phyloP scores from a whole-genome alignment of 1,140 invertebrate genomes.

The Prorops nasuta region DNA sequence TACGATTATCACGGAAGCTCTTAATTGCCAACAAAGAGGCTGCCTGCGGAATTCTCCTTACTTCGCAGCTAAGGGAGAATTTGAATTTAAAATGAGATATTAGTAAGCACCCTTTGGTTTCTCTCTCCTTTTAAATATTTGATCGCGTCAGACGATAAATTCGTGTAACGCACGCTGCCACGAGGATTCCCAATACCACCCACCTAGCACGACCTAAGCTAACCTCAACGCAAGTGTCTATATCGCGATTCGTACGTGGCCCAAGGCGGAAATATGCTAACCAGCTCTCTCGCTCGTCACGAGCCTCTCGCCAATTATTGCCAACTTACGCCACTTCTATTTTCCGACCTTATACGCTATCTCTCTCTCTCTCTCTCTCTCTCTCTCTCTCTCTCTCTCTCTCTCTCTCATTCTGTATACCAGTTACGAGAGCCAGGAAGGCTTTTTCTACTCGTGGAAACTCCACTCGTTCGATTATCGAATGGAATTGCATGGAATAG shows the following conservation, averaged over 20 bases:
- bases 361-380: conserved; percentile 2
- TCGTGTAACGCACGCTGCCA: not conserved
- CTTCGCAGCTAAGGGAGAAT: too few species aligned
- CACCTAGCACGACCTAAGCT: conserved; percentile 18
- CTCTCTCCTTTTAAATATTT: conserved; percentile 5
- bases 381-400: conserved; percentile 7
- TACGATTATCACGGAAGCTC: too few species aligned
- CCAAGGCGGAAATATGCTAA: conserved; percentile 1
- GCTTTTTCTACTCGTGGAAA: too few species aligned
- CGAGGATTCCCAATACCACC: conserved; percentile 17
- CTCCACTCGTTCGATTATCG: too few species aligned
- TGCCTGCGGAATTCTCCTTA: too few species aligned
- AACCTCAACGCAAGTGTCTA: conserved; percentile 15
- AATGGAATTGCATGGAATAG: too few species aligned
- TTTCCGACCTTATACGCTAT: not conserved
- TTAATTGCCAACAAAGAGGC: too few species aligned
- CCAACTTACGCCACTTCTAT: not conserved
- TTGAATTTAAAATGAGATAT: too few species aligned
- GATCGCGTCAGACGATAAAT: conserved; percentile 14
- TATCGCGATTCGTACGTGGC: not conserved
- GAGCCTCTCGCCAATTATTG: conserved; percentile 16
- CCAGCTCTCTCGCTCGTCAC: not conserved
- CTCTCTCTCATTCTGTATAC: conserved; percentile 8
- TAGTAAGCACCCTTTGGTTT: not conserved
- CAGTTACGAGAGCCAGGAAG: too few species aligned